Conservation (phyloP, 2,888 invertebrate genomes). For the Microchrysa polita region DNA sequence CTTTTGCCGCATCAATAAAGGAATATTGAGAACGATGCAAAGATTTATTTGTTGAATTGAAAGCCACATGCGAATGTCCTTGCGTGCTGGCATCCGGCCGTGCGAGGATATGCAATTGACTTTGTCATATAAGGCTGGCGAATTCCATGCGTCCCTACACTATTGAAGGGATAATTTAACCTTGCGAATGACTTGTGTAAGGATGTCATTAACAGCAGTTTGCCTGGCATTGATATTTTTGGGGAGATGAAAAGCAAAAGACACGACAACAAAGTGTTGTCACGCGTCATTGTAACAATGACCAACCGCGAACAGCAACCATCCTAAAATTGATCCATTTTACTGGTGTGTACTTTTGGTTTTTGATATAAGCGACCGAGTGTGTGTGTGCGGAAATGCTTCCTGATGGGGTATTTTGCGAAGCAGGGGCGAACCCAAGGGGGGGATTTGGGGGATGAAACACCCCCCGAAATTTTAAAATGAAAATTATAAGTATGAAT, state of each 20-base stretch:
- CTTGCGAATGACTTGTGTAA: constrained; percentile 41
- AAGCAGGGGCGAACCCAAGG: too few species aligned
- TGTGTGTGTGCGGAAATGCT: constrained; percentile 21
- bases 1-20: not conserved
- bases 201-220: constrained; percentile 40
- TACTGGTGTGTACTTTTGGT: not conserved
- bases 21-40: constrained; percentile 32
- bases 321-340: constrained; percentile 39
- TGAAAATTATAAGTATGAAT: too few species aligned
- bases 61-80: constrained; percentile 12
- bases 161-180: constrained; percentile 40
- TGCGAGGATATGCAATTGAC: constrained; percentile 15
- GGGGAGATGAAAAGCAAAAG: constrained; percentile 39
- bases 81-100: constrained; percentile 17
- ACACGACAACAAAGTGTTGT: constrained; percentile 31
- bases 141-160: constrained; percentile 14
- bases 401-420: not conserved
- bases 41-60: constrained; percentile 37
- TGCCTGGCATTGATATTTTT: constrained; percentile 37
- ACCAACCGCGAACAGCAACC: constrained; percentile 23
- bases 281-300: constrained; percentile 43
- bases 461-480: too few species aligned
- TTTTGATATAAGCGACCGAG: constrained; percentile 36
- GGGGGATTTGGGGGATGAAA: too few species aligned
- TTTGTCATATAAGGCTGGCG: constrained; percentile 10